phyloP scores from a whole-genome alignment of 2,113 vertebrate species.

The Heterotilapia buettikoferi region DNA sequence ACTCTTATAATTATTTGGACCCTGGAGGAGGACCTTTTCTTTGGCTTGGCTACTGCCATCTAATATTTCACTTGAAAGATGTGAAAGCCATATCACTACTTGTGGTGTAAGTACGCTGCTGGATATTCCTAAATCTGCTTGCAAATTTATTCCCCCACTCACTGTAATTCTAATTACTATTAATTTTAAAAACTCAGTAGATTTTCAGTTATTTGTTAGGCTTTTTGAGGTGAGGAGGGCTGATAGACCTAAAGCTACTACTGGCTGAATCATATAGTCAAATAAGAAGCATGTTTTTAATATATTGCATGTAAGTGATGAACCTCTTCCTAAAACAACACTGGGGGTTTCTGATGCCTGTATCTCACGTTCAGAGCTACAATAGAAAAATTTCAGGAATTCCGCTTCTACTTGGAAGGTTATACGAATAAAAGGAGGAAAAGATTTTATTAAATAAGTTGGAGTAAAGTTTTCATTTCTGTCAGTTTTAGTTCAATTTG shows the following conservation, averaged over 20 bases:
- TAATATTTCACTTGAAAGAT: constrained; percentile 62
- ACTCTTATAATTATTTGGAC: constrained; percentile 66
- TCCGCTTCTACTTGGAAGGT: background rate
- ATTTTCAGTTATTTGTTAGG: background rate
- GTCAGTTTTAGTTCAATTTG: background rate
- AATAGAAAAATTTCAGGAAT: background rate
- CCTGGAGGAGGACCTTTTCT: constrained; percentile 60
- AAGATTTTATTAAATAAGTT: background rate
- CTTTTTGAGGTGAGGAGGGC: background rate
- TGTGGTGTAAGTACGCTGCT: background rate
- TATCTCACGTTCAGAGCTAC: background rate
- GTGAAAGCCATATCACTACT: constrained; percentile 34
- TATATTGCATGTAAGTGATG: background rate
- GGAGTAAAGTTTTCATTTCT: background rate
- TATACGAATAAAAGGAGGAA: background rate
- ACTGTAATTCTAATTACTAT: background rate
- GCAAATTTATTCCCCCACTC: background rate
- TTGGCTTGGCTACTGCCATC: constrained; percentile 52
- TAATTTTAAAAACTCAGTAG: background rate
- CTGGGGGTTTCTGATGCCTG: background rate
- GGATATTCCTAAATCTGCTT: constrained; percentile 15
- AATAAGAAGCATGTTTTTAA: background rate
- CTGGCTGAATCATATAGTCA: background rate
- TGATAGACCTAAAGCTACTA: background rate
- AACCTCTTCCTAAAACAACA: background rate